These are phyloP conservation scores for Gryllus longicercus DNA, from an alignment of 2,888 invertebrate species.

Conservation along the genomic window DNA sequence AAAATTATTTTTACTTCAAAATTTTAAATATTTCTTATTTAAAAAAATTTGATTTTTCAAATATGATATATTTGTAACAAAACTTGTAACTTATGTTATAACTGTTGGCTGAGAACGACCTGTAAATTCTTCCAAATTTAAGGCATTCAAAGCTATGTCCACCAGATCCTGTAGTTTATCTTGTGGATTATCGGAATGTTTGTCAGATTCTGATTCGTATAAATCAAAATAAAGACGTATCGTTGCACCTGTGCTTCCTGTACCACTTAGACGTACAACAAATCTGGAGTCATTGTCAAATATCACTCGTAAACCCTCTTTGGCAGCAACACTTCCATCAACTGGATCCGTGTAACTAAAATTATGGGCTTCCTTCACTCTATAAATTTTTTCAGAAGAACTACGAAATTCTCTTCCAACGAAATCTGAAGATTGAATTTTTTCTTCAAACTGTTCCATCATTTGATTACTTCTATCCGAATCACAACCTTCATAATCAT, in stretches of 20 bases:
- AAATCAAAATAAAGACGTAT: slow-evolving; percentile 94
- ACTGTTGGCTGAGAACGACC: too few relatives aligned
- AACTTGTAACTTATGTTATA: too few relatives aligned
- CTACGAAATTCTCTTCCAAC: slow-evolving; percentile 44
- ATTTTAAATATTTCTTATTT: too few relatives aligned
- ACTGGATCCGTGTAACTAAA: slow-evolving; percentile 96
- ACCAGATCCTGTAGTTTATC: too few relatives aligned
- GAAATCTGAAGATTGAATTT: slow-evolving; percentile 50
- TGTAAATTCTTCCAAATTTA: too few relatives aligned
- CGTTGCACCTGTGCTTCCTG: slow-evolving; percentile 97
- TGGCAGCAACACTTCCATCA: slow-evolving; percentile 82
- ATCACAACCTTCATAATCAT: slow-evolving; percentile 97
- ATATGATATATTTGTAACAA: too few relatives aligned
- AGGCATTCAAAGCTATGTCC: too few relatives aligned
- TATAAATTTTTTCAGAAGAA: slow-evolving; percentile 42
- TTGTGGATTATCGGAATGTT: slow-evolving; percentile 39
- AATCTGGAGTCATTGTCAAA: slow-evolving; percentile 93
- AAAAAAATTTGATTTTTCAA: too few relatives aligned
- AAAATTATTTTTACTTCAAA: too few relatives aligned
- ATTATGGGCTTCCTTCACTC: slow-evolving; percentile 77
- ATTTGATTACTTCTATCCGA: slow-evolving; percentile 81
- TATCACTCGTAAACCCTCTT: slow-evolving; percentile 59
- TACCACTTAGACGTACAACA: slow-evolving; percentile 91
- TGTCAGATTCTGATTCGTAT: slow-evolving; percentile 58
- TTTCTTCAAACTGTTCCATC: slow-evolving; percentile 74